phyloP scores from a whole-genome alignment of 2,888 invertebrate species.

The Linnaemya vulpina region DNA sequence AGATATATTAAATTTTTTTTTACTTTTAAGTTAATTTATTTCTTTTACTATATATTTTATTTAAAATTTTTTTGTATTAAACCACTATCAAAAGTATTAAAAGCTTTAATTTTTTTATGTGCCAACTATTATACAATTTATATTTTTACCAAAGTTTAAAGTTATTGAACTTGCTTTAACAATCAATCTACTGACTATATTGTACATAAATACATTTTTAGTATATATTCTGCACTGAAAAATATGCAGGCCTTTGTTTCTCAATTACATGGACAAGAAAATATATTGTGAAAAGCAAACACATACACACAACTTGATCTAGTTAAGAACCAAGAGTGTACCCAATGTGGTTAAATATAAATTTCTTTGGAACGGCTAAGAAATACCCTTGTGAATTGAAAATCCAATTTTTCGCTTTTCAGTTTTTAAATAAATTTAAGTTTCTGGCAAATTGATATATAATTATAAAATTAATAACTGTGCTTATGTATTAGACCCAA shows the following conservation, averaged over 20 bases:
- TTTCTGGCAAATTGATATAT: background rate
- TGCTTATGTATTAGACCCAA: background rate
- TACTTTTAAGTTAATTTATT: conserved; percentile 6
- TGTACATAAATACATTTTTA: background rate
- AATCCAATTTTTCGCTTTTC: background rate
- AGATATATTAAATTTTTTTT: background rate
- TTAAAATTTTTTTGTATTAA: background rate
- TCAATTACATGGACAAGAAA: background rate
- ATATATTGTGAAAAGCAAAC: background rate
- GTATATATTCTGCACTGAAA: background rate
- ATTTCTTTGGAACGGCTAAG: background rate
- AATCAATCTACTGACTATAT: background rate
- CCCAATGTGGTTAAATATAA: background rate
- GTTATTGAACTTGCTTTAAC: background rate
- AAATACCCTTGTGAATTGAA: background rate
- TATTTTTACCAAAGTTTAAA: conserved; percentile 15
- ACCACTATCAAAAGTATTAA: conserved; percentile 33
- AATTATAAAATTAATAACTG: background rate
- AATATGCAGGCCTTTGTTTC: background rate
- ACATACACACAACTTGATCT: background rate
- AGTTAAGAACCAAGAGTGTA: background rate
- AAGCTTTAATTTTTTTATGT: conserved; percentile 24
- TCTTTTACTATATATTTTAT: background rate
- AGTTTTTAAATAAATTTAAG: background rate
- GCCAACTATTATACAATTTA: background rate